phyloP scores from a whole-genome alignment of 2,888 invertebrate genomes.

The Cantharis rustica region DNA sequence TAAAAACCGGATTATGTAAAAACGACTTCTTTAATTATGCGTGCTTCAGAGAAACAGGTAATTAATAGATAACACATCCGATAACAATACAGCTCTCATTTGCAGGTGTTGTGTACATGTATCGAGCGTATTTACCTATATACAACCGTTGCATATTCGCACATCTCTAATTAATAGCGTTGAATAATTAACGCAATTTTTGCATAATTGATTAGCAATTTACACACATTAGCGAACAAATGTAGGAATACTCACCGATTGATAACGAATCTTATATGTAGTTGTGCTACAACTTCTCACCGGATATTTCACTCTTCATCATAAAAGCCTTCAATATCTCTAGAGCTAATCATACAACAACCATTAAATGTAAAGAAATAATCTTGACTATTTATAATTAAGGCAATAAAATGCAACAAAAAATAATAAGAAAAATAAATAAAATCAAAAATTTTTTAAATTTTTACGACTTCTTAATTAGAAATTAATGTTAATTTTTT shows the following conservation, averaged over 20 bases:
- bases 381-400: not conserved
- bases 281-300: not conserved
- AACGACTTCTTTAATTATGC: constrained; percentile 34
- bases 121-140: constrained; percentile 9
- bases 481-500: not conserved
- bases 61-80: constrained; percentile 41
- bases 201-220: constrained; percentile 18
- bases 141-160: constrained; percentile 6
- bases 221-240: constrained; percentile 10
- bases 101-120: constrained; percentile 37
- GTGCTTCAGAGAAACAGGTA: constrained; percentile 39
- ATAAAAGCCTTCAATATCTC: constrained; percentile 6
- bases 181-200: constrained; percentile 21
- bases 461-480: not conserved
- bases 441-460: not conserved
- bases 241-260: constrained; percentile 1
- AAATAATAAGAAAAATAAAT: not conserved
- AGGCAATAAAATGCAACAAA: not conserved
- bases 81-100: constrained; percentile 40
- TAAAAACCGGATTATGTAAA: constrained; percentile 23
- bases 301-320: constrained; percentile 10
- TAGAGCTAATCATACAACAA: constrained; percentile 7
- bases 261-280: constrained; percentile 1
- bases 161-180: constrained; percentile 27
- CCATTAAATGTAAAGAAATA: not conserved